Evolutionary conservation across 1,140 invertebrate species (phyloP).

Genomic region (Drosophila dunni): DNA sequence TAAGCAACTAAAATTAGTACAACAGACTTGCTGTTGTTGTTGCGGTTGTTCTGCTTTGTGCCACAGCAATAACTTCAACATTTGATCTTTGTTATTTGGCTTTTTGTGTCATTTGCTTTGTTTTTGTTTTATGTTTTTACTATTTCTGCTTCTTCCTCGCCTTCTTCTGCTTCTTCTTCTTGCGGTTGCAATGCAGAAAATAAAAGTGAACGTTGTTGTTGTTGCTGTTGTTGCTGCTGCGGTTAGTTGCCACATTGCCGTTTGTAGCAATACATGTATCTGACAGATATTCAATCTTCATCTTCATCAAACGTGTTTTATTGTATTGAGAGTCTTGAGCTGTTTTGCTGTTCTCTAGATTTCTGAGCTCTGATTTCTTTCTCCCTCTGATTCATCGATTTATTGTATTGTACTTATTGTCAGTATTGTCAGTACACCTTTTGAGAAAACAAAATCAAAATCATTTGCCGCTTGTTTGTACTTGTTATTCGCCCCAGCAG

Average conservation of each 20-base stretch:
- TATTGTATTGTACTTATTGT: no score
- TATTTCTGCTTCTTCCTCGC: constrained; percentile 19
- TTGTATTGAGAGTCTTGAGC: constrained; percentile 62
- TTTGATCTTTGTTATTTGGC: constrained; percentile 77
- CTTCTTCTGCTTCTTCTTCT: constrained; percentile 7
- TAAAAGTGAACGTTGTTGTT: constrained; percentile 69
- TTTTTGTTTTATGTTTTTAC: constrained; percentile 38
- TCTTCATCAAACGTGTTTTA: constrained; percentile 79
- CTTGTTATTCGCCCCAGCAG: constrained; percentile 27
- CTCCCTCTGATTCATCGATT: constrained; percentile 20
- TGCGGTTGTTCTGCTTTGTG: constrained; percentile 44
- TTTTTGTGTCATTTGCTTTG: constrained; percentile 57
- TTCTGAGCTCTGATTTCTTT: constrained; percentile 43
- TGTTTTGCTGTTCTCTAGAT: constrained; percentile 51
- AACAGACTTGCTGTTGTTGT: constrained; percentile 11
- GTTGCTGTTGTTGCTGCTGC: constrained; percentile 25
- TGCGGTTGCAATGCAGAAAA: constrained; percentile 70
- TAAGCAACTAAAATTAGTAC: constrained; percentile 14
- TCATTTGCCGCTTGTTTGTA: constrained; percentile 32
- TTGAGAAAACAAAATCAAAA: neutral
- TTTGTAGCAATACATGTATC: constrained; percentile 44
- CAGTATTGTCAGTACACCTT: constrained; percentile 36
- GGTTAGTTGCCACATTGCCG: constrained; percentile 45
- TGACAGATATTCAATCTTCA: constrained; percentile 80
- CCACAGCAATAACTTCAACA: constrained; percentile 16